phyloP scores from a whole-genome alignment of 1,140 invertebrate genomes.

The Scaptomyza montana region DNA sequence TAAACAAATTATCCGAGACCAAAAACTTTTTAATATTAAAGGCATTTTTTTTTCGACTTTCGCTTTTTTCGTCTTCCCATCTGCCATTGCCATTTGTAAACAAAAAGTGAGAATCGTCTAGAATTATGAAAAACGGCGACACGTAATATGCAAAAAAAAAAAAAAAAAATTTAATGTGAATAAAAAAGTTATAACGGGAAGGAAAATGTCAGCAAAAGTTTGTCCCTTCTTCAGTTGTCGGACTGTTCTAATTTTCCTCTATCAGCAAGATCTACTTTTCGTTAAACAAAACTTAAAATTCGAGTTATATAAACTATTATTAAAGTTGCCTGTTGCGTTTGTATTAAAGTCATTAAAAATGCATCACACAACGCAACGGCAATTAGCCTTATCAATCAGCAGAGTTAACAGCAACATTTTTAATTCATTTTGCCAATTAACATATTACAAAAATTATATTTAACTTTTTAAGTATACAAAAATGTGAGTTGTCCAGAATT shows the following conservation, averaged over 20 bases:
- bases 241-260: constrained; percentile 51
- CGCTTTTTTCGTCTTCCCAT: constrained; percentile 35
- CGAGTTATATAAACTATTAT: constrained; percentile 15
- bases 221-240: constrained; percentile 60
- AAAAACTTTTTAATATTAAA: constrained; percentile 70
- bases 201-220: constrained; percentile 43
- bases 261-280: constrained; percentile 36
- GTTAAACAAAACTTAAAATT: constrained; percentile 26
- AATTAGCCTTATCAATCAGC: constrained; percentile 46
- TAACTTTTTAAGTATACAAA: not conserved
- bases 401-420: constrained; percentile 20
- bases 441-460: constrained; percentile 42
- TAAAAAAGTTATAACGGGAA: constrained; percentile 20
- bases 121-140: constrained; percentile 66
- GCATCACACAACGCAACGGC: constrained; percentile 29
- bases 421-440: constrained; percentile 69
- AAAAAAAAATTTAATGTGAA: constrained; percentile 29
- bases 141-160: constrained; percentile 42
- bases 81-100: constrained; percentile 61
- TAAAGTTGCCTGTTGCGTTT: constrained; percentile 10
- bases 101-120: constrained; percentile 35
- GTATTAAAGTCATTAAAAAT: constrained; percentile 41
- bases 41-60: constrained; percentile 49
- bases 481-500: too few species aligned
- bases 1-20: constrained; percentile 70